phyloP scores from a whole-genome alignment of 2,797 vertebrate genomes.

The Aphelocoma californica region DNA sequence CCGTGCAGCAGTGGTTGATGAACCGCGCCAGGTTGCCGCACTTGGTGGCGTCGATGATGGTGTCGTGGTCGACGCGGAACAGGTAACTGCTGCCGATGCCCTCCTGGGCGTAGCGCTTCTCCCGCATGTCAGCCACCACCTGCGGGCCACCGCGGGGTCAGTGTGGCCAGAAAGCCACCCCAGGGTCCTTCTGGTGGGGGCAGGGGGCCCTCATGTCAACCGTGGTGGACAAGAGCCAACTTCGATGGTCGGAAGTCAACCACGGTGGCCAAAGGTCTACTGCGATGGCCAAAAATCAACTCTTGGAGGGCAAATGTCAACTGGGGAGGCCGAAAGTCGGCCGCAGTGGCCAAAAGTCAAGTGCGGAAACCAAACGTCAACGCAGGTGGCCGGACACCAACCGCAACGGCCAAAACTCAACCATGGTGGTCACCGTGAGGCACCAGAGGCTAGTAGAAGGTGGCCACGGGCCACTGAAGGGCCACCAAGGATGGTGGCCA shows the following conservation, averaged over 20 bases:
- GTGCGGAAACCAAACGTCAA: background rate
- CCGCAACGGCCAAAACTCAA: background rate
- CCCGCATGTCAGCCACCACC: background rate
- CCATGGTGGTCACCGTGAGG: background rate
- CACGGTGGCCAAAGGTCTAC: background rate
- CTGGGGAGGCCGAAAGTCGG: background rate
- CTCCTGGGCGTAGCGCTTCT: background rate
- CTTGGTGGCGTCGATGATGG: conserved; percentile 94
- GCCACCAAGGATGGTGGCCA: background rate
- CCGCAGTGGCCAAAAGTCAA: background rate
- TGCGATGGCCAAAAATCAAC: background rate
- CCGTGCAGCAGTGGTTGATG: conserved; percentile 6
- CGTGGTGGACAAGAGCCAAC: too few species aligned
- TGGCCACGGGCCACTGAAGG: background rate
- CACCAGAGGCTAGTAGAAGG: too few species aligned
- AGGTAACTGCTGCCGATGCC: conserved; percentile 92
- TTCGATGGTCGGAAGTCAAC: too few species aligned
- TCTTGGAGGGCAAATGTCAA: background rate
- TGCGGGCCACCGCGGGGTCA: background rate
- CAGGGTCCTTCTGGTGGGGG: background rate
- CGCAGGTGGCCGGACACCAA: background rate
- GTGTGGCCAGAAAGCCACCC: background rate
- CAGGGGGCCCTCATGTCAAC: too few species aligned
- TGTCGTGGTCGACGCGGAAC: conserved; percentile 94
- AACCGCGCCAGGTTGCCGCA: conserved; percentile 74